Evolutionary conservation across 2,797 vertebrate species (phyloP).

Genomic region (Tragopan temminckii): DNA sequence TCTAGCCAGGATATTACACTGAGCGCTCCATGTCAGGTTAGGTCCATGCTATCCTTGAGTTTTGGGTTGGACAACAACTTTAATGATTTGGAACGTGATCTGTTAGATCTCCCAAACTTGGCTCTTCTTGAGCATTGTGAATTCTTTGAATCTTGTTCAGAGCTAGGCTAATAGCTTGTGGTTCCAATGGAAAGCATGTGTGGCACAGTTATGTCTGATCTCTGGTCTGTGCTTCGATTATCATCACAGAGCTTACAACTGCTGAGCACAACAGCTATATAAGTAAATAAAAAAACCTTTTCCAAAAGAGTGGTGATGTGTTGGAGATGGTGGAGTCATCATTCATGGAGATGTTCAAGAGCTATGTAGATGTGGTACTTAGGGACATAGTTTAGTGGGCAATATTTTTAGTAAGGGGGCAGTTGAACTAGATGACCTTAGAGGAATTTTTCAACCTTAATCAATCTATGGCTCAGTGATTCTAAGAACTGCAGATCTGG

Average conservation of each 20-base stretch:
- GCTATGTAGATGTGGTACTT: no score
- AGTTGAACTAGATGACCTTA: no score
- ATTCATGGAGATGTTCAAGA: no score
- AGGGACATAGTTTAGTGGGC: no score
- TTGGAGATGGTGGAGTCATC: no score
- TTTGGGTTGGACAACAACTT: neutral
- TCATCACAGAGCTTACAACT: neutral
- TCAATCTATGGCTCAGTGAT: no score
- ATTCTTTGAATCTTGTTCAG: neutral
- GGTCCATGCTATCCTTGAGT: rapidly evolving
- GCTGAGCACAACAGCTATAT: neutral
- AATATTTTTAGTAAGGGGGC: no score
- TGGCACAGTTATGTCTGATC: neutral
- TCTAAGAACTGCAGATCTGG: neutral
- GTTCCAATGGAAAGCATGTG: neutral
- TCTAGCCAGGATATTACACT: neutral
- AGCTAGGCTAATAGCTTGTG: neutral
- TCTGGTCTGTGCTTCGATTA: neutral
- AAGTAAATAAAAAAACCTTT: neutral
- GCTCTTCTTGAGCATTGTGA: neutral
- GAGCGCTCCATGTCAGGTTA: neutral
- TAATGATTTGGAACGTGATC: rapidly evolving
- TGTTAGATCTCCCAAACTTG: neutral
- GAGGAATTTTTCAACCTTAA: no score
- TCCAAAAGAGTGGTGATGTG: no score